Evolutionary conservation across 2,113 vertebrate genomes (phyloP).

Genomic region (Hirundichthys speculiger): DNA sequence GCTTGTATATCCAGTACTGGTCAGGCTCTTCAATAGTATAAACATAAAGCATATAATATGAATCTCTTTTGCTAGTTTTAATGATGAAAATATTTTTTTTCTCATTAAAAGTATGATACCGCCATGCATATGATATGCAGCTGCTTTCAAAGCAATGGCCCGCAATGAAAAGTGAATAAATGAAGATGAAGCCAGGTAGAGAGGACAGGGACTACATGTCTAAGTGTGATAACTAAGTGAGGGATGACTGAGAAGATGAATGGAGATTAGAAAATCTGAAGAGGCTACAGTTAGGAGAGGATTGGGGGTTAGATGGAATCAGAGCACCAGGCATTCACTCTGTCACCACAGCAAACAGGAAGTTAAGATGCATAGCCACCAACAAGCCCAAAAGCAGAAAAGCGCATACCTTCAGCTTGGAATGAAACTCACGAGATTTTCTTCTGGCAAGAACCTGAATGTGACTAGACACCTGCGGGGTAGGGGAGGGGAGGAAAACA

Average conservation of each 20-base stretch:
- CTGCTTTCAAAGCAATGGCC: conserved; percentile 62
- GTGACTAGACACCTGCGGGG: conserved; percentile 99
- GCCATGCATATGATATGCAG: conserved; percentile 25
- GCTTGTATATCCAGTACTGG: neutral
- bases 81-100: neutral
- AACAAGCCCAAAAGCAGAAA: conserved; percentile 99
- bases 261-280: conserved; percentile 68
- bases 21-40: neutral
- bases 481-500: conserved; percentile 98
- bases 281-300: conserved; percentile 83
- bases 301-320: conserved; percentile 86
- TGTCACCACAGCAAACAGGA: conserved; percentile 90
- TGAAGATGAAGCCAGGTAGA: conserved; percentile 9
- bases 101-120: conserved; percentile 6
- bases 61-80: too few species aligned
- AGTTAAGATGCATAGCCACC: conserved; percentile 92
- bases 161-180: conserved; percentile 36
- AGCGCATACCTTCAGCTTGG: conserved; percentile 99
- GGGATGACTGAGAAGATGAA: conserved; percentile 26
- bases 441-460: conserved; percentile 99
- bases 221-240: too few species aligned
- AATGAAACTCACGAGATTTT: conserved; percentile 99
- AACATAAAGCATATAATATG: too few species aligned
- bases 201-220: conserved; percentile 29
- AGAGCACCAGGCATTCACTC: conserved; percentile 88